phyloP scores from a whole-genome alignment of 2,113 vertebrate species.

The Erythrocebus patas region DNA sequence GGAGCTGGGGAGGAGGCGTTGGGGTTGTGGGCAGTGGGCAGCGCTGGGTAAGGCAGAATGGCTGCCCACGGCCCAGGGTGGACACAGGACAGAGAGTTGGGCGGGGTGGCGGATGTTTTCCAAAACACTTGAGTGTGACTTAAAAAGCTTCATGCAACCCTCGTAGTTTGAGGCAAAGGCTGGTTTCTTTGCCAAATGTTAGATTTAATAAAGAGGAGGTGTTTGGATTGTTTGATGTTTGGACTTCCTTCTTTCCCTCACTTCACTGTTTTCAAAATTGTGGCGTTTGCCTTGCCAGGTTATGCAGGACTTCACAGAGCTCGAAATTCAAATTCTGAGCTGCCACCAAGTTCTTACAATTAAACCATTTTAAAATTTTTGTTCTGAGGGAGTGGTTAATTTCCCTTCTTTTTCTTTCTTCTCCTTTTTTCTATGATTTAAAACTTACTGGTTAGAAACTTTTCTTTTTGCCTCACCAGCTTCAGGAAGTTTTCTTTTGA shows the following conservation, averaged over 20 bases:
- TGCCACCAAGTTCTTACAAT: background rate
- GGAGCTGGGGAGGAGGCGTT: no score
- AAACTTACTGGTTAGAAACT: no score
- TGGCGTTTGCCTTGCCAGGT: background rate
- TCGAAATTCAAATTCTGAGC: background rate
- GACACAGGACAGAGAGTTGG: no score
- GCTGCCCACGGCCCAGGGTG: rapidly evolving
- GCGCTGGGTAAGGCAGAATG: rapidly evolving
- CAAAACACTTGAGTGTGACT: background rate
- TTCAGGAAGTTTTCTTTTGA: background rate
- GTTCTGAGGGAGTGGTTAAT: background rate
- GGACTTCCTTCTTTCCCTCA: background rate
- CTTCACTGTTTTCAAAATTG: background rate
- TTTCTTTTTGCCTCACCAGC: background rate
- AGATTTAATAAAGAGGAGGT: background rate
- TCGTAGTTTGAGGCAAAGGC: background rate
- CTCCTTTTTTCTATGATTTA: no score
- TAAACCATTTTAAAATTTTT: background rate
- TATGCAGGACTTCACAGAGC: background rate
- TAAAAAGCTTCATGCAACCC: background rate
- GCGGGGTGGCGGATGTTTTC: background rate
- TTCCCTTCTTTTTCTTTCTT: background rate
- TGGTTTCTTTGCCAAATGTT: background rate
- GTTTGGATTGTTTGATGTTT: background rate
- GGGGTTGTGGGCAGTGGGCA: background rate